Conservation (phyloP, 2,888 invertebrate genomes). For the Beris morrisii region DNA sequence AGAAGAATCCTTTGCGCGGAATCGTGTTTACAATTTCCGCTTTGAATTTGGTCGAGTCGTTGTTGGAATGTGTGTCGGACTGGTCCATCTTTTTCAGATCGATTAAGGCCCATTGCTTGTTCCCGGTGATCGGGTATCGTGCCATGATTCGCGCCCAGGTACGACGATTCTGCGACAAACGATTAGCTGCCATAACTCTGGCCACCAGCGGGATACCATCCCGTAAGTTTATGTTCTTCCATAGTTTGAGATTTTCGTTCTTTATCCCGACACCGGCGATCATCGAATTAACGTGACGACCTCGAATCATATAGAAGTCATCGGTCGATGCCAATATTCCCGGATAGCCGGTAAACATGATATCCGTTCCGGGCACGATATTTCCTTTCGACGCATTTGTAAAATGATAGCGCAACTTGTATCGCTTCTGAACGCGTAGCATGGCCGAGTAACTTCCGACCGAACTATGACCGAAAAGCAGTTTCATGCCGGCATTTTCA, state of each 20-base stretch:
- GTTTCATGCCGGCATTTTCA: constrained; percentile 51
- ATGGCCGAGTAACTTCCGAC: constrained; percentile 80
- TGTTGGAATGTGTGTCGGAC: constrained; percentile 44
- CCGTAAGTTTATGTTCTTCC: constrained; percentile 67
- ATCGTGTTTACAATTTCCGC: constrained; percentile 33
- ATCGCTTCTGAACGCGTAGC: constrained; percentile 82
- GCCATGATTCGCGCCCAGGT: constrained; percentile 74
- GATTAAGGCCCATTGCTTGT: constrained; percentile 85
- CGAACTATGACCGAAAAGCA: constrained; percentile 79
- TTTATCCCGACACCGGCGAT: constrained; percentile 78
- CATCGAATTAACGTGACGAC: constrained; percentile 62
- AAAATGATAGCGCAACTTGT: constrained; percentile 75
- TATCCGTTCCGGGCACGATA: constrained; percentile 66
- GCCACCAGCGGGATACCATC: constrained; percentile 66
- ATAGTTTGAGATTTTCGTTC: constrained; percentile 71
- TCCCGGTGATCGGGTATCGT: constrained; percentile 76
- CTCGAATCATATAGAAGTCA: constrained; percentile 74
- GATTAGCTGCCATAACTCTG: constrained; percentile 80
- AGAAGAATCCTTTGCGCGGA: constrained; percentile 57
- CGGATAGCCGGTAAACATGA: constrained; percentile 83
- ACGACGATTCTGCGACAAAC: constrained; percentile 70
- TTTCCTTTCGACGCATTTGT: constrained; percentile 58
- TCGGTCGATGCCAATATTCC: constrained; percentile 80
- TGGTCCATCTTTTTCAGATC: constrained; percentile 64
- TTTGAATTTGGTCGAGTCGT: constrained; percentile 41